Conservation (phyloP, 92 coral and sea anemone species). For the Muricea muricata region DNA sequence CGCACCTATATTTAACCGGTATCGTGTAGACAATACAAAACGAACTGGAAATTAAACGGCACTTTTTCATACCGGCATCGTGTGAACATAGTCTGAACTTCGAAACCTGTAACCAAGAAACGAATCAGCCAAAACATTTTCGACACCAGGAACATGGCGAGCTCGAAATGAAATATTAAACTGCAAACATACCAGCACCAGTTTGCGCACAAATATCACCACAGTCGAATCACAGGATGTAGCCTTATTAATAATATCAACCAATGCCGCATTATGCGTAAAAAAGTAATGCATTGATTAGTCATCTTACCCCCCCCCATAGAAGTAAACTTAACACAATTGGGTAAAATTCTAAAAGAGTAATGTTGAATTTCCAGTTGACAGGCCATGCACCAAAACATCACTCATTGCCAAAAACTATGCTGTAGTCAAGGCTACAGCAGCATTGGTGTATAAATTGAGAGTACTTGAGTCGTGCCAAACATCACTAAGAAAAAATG, state of each 20-base stretch:
- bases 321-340: slow-evolving; percentile 39
- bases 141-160: no score
- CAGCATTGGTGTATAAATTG: slow-evolving; percentile 48
- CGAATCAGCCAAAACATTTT: no score
- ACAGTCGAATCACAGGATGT: slow-evolving; percentile 22
- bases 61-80: no score
- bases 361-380: slow-evolving; percentile 25
- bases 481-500: slow-evolving; percentile 50
- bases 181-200: no score
- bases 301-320: slow-evolving; percentile 41
- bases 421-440: slow-evolving; percentile 46
- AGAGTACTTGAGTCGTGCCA: slow-evolving; percentile 35
- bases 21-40: no score
- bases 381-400: slow-evolving; percentile 42
- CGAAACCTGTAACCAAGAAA: no score
- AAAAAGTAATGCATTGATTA: slow-evolving; percentile 48
- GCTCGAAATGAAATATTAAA: no score
- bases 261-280: slow-evolving; percentile 49
- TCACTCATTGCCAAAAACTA: slow-evolving; percentile 53
- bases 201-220: slow-evolving; percentile 18
- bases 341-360: slow-evolving; percentile 17
- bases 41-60: no score
- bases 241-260: slow-evolving; percentile 43
- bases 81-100: no score
- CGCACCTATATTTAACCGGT: no score